Percentiles rank a stretch among this genome's conserved stretches.
Conservation (phyloP, 2,797 vertebrate genomes). For the Molossus molossus region DNA sequence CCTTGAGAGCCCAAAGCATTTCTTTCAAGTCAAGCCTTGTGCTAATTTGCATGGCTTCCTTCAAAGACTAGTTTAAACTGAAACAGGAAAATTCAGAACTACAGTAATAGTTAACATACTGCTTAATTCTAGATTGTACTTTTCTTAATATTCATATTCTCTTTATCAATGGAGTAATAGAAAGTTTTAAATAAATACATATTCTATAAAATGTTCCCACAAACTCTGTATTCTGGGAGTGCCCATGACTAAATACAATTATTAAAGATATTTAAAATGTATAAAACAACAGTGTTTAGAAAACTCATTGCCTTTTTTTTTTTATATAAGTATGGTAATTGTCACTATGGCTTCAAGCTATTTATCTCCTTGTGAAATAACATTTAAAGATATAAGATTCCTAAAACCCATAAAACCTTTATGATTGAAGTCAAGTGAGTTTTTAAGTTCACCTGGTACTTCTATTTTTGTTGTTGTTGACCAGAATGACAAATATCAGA, state of each 20-base stretch:
- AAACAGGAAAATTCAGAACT: neutral
- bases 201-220: neutral
- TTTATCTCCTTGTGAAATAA: conserved; percentile 16
- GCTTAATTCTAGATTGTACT: neutral
- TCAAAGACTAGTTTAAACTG: conserved; percentile 40
- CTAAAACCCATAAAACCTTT: neutral
- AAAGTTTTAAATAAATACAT: neutral
- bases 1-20: neutral
- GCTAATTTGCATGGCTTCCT: neutral
- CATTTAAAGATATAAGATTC: neutral
- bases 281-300: neutral
- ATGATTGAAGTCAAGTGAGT: neutral
- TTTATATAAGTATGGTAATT: neutral
- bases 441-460: neutral
- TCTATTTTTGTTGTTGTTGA: neutral
- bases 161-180: neutral
- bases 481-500: neutral
- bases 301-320: neutral
- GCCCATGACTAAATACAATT: neutral
- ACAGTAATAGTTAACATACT: conserved; percentile 27
- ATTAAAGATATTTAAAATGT: neutral
- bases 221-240: neutral
- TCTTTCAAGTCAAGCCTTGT: conserved; percentile 27
- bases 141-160: neutral
- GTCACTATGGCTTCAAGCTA: neutral